phyloP scores from a whole-genome alignment of 1,140 invertebrate genomes.

The Ladona fulva region DNA sequence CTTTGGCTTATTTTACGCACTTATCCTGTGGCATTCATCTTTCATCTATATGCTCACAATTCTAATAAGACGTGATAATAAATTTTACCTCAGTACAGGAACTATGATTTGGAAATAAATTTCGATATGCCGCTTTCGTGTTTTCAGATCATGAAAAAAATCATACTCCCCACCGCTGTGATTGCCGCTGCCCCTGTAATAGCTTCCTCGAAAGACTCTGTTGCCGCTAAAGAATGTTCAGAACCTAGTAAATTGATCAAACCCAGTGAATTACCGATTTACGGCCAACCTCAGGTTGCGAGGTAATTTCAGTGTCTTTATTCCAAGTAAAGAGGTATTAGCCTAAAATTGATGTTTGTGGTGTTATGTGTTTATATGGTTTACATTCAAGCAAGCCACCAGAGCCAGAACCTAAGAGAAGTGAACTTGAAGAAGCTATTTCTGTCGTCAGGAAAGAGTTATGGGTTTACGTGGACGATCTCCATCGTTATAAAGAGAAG shows the following conservation, averaged over 20 bases:
- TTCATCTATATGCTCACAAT: neutral
- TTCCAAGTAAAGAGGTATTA: neutral
- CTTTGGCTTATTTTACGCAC: neutral
- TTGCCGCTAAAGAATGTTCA: neutral
- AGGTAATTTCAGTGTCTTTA: neutral
- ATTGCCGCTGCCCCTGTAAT: neutral
- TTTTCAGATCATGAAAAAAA: neutral
- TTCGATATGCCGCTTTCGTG: neutral
- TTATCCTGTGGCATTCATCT: neutral
- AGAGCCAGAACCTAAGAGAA: constrained; percentile 20
- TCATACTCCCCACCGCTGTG: neutral
- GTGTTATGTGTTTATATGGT: neutral
- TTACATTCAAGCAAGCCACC: neutral
- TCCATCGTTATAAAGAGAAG: constrained; percentile 25
- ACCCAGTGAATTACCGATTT: constrained; percentile 13
- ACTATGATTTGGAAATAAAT: neutral
- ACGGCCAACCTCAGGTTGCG: neutral
- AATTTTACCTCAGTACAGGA: neutral
- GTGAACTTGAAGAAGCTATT: constrained; percentile 31
- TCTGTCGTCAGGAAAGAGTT: constrained; percentile 30
- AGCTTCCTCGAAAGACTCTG: neutral
- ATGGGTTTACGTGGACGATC: constrained; percentile 27
- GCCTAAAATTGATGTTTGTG: too few relatives aligned
- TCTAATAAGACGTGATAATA: neutral
- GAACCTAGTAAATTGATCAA: neutral